Evolutionary conservation across 2,113 vertebrate species (phyloP).

Genomic region (Eidolon helvum): DNA sequence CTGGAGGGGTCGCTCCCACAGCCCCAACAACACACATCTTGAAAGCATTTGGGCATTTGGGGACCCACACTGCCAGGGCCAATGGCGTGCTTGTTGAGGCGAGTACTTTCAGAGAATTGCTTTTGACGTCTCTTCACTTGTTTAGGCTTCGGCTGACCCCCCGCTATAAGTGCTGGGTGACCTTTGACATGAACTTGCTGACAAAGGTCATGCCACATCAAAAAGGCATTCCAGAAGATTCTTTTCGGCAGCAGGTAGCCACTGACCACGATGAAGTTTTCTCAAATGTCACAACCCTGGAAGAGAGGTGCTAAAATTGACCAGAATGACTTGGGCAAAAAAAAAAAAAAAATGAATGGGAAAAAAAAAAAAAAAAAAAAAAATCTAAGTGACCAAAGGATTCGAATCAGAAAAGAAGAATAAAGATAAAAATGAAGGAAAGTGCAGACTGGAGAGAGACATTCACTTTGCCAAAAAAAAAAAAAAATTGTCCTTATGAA

Average conservation of each 20-base stretch:
- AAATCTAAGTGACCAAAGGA: slow-evolving; percentile 71
- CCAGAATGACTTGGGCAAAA: slow-evolving; percentile 64
- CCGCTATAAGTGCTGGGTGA: neutral
- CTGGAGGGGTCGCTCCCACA: neutral
- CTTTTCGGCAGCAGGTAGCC: slow-evolving; percentile 79
- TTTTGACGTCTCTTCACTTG: slow-evolving; percentile 49
- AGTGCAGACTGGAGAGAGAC: slow-evolving; percentile 56
- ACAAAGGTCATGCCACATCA: slow-evolving; percentile 74
- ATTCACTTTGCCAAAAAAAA: slow-evolving; percentile 21
- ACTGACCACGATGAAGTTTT: slow-evolving; percentile 80
- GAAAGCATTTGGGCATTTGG: rapidly evolving
- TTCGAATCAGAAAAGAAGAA: slow-evolving; percentile 76
- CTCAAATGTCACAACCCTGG: slow-evolving; percentile 76
- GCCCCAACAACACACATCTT: neutral
- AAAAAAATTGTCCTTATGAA: slow-evolving; percentile 22
- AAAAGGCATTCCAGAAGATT: slow-evolving; percentile 81
- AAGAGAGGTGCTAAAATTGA: slow-evolving; percentile 68
- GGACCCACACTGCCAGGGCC: rapidly evolving
- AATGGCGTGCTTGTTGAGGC: neutral
- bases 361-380: neutral
- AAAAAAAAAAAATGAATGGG: neutral
- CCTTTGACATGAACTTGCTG: slow-evolving; percentile 58
- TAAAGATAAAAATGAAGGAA: slow-evolving; percentile 65
- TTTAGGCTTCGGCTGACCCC: slow-evolving; percentile 43
- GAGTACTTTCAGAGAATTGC: neutral